Evolutionary conservation across 2,888 invertebrate species (phyloP).

Genomic region (Hedya salicella): DNA sequence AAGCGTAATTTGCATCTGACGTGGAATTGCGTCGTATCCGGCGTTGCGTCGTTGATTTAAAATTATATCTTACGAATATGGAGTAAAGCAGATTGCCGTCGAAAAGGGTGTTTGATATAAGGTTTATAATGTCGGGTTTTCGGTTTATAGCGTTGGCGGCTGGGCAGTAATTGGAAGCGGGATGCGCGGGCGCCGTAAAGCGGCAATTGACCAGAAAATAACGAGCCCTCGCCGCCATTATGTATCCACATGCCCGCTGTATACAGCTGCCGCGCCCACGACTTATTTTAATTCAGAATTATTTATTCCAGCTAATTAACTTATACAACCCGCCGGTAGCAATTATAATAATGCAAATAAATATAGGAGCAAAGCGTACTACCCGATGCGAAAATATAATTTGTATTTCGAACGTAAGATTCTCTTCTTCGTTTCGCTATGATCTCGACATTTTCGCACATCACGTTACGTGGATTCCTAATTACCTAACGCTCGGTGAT

Average conservation of each 20-base stretch:
- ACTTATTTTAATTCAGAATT: constrained; percentile 64
- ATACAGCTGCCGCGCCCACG: constrained; percentile 74
- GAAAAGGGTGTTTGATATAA: constrained; percentile 47
- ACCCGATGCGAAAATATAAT: constrained; percentile 8
- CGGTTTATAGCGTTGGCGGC: constrained; percentile 82
- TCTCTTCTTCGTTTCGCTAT: constrained; percentile 10
- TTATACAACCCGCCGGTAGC: constrained; percentile 36
- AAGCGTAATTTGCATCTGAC: constrained; percentile 81
- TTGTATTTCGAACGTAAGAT: constrained; percentile 1
- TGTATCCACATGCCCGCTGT: constrained; percentile 68
- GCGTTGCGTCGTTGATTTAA: constrained; percentile 30
- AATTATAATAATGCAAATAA: constrained; percentile 35
- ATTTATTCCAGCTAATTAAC: constrained; percentile 53
- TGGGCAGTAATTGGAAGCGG: constrained; percentile 82
- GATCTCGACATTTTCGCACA: constrained; percentile 13
- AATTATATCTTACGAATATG: constrained; percentile 48
- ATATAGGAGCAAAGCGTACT: background rate
- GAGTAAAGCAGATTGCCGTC: background rate
- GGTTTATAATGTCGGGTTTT: constrained; percentile 51
- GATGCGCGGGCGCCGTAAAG: constrained; percentile 84
- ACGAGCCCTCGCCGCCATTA: constrained; percentile 73
- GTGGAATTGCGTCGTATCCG: constrained; percentile 45
- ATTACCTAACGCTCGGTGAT: background rate
- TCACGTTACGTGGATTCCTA: background rate
- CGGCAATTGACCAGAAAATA: constrained; percentile 85